Evolutionary conservation across 2,113 vertebrate species (phyloP).

Genomic region (Trematomus loennbergii): DNA sequence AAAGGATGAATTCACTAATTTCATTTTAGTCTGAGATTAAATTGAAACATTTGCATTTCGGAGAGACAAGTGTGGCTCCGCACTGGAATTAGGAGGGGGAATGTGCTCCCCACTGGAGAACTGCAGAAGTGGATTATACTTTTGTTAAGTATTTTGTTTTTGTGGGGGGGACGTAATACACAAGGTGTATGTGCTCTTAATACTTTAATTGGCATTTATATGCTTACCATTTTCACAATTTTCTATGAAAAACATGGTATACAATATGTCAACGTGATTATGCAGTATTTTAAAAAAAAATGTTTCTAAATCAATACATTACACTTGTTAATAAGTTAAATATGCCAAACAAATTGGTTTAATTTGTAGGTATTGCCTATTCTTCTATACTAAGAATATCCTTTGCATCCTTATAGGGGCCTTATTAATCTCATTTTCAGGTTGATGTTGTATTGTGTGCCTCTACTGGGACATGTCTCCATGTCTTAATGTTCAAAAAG

Average conservation of each 20-base stretch:
- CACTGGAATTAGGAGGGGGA: neutral
- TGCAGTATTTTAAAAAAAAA: too few relatives aligned
- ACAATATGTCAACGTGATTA: too few relatives aligned
- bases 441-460: too few relatives aligned
- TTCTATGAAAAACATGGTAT: neutral
- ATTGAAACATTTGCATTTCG: slow-evolving; percentile 47
- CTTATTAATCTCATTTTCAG: too few relatives aligned
- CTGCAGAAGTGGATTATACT: neutral
- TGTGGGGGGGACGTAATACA: neutral
- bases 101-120: slow-evolving; percentile 35
- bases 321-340: neutral
- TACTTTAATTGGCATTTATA: neutral
- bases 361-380: neutral
- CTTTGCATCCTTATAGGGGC: neutral
- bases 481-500: too few relatives aligned
- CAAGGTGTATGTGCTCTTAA: neutral
- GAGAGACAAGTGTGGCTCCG: slow-evolving; percentile 17
- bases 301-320: too few relatives aligned
- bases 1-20: slow-evolving; percentile 34
- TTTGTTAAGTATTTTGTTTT: neutral
- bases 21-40: slow-evolving; percentile 37
- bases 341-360: neutral
- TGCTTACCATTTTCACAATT: neutral
- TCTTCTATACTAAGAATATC: neutral
- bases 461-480: too few relatives aligned